A percentile compares a stretch with the other conserved stretches of the same genome.
These are phyloP conservation scores for Meloidogyne hapla DNA, from an alignment of 1,140 invertebrate genomes.

Conservation along the genomic window DNA sequence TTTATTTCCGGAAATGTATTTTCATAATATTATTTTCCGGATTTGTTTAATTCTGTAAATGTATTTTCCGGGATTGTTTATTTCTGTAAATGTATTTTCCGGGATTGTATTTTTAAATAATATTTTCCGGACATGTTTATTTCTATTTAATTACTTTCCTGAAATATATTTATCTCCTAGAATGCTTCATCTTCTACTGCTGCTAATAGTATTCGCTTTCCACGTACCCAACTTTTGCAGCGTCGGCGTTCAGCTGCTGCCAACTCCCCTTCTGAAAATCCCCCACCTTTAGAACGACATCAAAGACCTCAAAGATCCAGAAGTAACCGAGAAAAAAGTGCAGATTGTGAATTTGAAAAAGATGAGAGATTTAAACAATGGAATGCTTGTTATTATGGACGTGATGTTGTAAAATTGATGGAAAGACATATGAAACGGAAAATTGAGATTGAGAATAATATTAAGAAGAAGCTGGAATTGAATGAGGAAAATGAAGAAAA, in stretches of 20 bases:
- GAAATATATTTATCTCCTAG: not conserved
- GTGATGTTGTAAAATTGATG: constrained; percentile 19
- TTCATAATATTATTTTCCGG: not conserved
- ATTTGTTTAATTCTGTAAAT: not conserved
- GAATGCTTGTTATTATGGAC: constrained; percentile 17
- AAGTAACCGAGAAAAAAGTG: not conserved
- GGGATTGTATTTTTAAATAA: not conserved
- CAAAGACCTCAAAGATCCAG: not conserved
- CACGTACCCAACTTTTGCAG: constrained; percentile 15
- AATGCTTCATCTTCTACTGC: not conserved
- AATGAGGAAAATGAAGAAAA: not conserved
- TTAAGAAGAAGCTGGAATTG: not conserved
- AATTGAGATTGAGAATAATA: not conserved
- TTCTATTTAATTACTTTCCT: not conserved
- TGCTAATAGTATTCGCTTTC: constrained; percentile 1
- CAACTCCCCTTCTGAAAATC: not conserved
- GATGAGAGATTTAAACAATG: not conserved
- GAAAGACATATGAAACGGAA: not conserved
- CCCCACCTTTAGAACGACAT: not conserved
- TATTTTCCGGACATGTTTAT: too few relatives aligned
- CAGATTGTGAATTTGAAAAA: not conserved
- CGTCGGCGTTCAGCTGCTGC: constrained; percentile 6
- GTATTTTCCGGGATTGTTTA: not conserved
- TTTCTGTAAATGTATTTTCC: not conserved
- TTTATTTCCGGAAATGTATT: not conserved